Conservation (phyloP, 2,888 invertebrate species). For the Thereva unica region DNA sequence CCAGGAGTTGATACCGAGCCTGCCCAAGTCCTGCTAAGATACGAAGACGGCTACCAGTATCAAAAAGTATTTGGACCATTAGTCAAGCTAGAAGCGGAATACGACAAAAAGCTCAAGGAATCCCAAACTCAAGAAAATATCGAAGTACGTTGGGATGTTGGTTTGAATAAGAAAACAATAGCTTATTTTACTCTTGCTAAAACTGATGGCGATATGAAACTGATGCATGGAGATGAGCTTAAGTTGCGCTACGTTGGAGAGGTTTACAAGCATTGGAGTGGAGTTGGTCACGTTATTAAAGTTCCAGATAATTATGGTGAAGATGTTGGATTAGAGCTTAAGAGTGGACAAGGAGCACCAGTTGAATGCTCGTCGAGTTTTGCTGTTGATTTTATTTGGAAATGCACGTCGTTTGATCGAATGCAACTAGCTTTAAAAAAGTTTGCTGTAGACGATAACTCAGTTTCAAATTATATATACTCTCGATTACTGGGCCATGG, state of each 20-base stretch:
- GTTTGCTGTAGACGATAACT: constrained; percentile 94
- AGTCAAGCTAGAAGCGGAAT: constrained; percentile 96
- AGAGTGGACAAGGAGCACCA: constrained; percentile 88
- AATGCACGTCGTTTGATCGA: constrained; percentile 96
- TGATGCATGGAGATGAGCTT: constrained; percentile 99
- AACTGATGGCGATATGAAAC: constrained; percentile 97
- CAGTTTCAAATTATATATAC: constrained; percentile 97
- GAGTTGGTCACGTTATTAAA: constrained; percentile 96
- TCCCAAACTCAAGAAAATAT: constrained; percentile 98
- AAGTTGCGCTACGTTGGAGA: constrained; percentile 91
- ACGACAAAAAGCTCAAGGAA: constrained; percentile 96
- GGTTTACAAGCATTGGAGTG: constrained; percentile 93
- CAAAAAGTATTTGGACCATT: constrained; percentile 97
- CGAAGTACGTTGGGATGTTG: constrained; percentile 98
- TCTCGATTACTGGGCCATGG: constrained; percentile 94
- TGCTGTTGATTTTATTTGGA: constrained; percentile 99
- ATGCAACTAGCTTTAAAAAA: constrained; percentile 94
- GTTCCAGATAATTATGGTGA: constrained; percentile 96
- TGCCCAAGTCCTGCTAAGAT: constrained; percentile 76
- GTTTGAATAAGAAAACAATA: constrained; percentile 95
- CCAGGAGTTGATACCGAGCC: constrained; percentile 98
- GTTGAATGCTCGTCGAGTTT: constrained; percentile 94
- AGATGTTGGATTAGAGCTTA: constrained; percentile 96
- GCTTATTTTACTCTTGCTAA: constrained; percentile 97
- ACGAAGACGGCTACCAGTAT: constrained; percentile 99